These are phyloP conservation scores for Iphiclides podalirius DNA, from an alignment of 2,888 invertebrate genomes.

Conservation along the genomic window DNA sequence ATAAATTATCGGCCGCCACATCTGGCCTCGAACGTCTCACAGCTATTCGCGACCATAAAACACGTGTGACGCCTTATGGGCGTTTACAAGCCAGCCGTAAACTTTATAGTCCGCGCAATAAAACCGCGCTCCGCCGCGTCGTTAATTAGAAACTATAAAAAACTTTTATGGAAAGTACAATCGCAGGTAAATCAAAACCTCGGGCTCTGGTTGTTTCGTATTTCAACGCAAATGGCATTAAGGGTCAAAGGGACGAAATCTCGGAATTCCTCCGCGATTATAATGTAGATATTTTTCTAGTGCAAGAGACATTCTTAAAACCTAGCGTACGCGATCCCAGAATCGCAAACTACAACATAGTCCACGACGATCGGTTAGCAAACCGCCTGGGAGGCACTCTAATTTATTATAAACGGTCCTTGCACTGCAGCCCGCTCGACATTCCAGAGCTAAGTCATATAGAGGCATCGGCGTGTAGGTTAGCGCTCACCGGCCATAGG, in stretches of 20 bases:
- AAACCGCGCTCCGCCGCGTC: too few species aligned
- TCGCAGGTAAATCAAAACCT: conserved; percentile 1
- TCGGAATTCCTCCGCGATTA: conserved; percentile 1
- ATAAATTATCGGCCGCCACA: too few species aligned
- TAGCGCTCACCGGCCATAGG: conserved; percentile 22
- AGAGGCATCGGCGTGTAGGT: conserved; percentile 12
- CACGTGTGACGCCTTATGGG: too few species aligned
- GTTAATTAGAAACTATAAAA: too few species aligned
- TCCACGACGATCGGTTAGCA: conserved; percentile 7
- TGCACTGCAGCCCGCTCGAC: conserved; percentile 1
- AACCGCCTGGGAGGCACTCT: conserved; percentile 17
- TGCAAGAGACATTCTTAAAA: conserved; percentile 22
- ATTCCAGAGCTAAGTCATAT: neutral
- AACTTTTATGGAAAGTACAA: too few species aligned
- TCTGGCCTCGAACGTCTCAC: too few species aligned
- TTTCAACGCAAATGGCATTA: conserved; percentile 6
- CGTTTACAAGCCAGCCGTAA: too few species aligned
- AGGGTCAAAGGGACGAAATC: conserved; percentile 7
- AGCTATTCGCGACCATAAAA: too few species aligned
- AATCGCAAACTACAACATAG: conserved; percentile 13
- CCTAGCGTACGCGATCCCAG: neutral
- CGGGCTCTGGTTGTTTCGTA: neutral
- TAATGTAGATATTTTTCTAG: conserved; percentile 15
- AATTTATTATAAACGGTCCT: conserved; percentile 19
- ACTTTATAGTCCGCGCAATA: too few species aligned